phyloP scores from a whole-genome alignment of 2,888 invertebrate genomes.

The Chaitophorus viminalis region DNA sequence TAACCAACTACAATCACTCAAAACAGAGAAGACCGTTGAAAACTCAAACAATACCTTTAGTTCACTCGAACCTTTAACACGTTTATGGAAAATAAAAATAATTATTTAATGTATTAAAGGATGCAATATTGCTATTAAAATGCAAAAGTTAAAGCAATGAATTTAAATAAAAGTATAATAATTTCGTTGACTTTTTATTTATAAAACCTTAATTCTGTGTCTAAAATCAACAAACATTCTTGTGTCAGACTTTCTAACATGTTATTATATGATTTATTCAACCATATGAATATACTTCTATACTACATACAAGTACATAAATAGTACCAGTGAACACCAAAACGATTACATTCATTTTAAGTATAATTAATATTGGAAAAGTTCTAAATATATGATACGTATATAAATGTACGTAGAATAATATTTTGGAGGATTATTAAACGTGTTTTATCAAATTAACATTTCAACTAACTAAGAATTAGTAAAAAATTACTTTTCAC shows the following conservation, averaged over 20 bases:
- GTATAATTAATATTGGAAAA: neutral
- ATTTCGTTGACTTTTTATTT: neutral
- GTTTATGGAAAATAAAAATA: neutral
- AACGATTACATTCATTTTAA: neutral
- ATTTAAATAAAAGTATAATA: neutral
- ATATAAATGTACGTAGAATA: too few species aligned
- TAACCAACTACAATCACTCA: constrained; percentile 51
- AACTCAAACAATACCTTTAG: constrained; percentile 28
- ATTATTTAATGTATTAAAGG: neutral
- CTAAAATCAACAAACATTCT: neutral
- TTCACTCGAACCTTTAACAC: neutral
- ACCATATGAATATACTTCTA: neutral
- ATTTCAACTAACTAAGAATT: too few species aligned
- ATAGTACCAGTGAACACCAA: neutral
- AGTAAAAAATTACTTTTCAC: too few species aligned
- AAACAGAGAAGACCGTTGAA: constrained; percentile 17
- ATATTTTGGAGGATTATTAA: too few species aligned
- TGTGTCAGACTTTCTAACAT: neutral
- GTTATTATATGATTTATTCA: neutral
- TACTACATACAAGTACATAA: neutral
- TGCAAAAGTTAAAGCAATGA: neutral
- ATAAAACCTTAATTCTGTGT: neutral
- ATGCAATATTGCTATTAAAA: neutral
- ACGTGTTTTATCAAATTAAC: too few species aligned
- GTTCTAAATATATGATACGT: neutral